A percentile compares a stretch with the other conserved stretches of the same genome.
Evolutionary conservation across 2,888 invertebrate genomes (phyloP).

Genomic region (Oasisia sp.): DNA sequence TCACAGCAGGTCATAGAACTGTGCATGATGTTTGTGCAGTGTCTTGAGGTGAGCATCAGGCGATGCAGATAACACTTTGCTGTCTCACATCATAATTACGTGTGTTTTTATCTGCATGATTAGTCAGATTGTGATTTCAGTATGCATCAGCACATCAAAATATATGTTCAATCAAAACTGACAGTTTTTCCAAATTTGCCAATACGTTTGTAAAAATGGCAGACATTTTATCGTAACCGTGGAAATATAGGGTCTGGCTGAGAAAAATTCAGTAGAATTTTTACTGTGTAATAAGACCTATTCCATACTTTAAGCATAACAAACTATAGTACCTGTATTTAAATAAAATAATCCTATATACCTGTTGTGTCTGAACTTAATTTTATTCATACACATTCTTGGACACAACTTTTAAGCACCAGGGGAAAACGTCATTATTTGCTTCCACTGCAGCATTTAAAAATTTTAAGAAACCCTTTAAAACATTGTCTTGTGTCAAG

Average conservation of each 20-base stretch:
- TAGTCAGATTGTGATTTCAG: not conserved
- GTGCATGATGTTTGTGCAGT: conserved; percentile 48
- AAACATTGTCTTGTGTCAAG: not conserved
- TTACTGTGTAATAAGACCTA: too few species aligned
- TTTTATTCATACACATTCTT: not conserved
- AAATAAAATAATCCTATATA: not conserved
- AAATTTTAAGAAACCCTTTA: not conserved
- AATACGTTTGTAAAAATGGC: too few species aligned
- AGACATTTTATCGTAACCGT: too few species aligned
- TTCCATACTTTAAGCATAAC: not conserved
- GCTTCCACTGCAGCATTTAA: not conserved
- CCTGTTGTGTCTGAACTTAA: too few species aligned
- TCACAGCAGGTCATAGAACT: conserved; percentile 42
- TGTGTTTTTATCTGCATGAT: not conserved
- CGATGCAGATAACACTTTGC: not conserved
- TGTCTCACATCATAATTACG: not conserved
- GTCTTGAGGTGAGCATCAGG: conserved; percentile 47
- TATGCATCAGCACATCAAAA: not conserved
- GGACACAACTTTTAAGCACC: not conserved
- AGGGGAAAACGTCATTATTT: not conserved
- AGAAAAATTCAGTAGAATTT: too few species aligned
- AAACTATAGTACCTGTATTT: not conserved
- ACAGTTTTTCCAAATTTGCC: too few species aligned
- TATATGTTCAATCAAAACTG: too few species aligned
- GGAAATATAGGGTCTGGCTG: too few species aligned